Evolutionary conservation across 35 echinoderm and acorn worm genomes (phyloP).

Genomic region (Anneissia japonica): DNA sequence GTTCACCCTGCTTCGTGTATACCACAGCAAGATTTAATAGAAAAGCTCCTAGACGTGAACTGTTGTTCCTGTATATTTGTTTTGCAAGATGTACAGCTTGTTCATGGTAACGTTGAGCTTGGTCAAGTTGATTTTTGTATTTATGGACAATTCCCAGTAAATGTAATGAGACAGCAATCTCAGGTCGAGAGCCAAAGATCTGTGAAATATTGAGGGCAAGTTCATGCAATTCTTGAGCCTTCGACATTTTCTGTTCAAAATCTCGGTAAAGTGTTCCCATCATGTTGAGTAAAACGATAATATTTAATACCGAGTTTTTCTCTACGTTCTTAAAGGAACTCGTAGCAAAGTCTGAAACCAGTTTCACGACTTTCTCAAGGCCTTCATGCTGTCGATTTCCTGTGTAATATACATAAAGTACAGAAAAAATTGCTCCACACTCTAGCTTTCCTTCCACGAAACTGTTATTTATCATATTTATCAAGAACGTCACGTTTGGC

Average conservation of each 20-base stretch:
- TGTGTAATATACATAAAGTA: neutral
- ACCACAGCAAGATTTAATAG: neutral
- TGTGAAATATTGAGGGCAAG: neutral
- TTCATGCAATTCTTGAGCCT: neutral
- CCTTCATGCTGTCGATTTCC: neutral
- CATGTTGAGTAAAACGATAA: neutral
- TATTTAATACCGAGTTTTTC: neutral
- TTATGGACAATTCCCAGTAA: neutral
- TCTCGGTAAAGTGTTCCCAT: neutral
- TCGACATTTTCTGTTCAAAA: neutral
- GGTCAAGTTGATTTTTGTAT: neutral
- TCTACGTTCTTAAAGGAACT: neutral
- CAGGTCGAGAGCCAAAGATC: neutral
- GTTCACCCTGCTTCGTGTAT: neutral
- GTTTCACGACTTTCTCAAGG: neutral
- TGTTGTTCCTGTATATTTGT: neutral
- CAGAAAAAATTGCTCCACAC: neutral
- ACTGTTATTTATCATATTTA: neutral
- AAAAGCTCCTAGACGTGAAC: neutral
- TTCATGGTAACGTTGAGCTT: neutral
- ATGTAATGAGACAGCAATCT: neutral
- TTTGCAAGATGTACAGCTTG: neutral
- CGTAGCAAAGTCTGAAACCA: neutral
- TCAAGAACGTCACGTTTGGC: neutral
- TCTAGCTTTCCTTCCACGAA: neutral